Evolutionary conservation across 2,888 invertebrate species (phyloP).

Genomic region (Drosophila dives): DNA sequence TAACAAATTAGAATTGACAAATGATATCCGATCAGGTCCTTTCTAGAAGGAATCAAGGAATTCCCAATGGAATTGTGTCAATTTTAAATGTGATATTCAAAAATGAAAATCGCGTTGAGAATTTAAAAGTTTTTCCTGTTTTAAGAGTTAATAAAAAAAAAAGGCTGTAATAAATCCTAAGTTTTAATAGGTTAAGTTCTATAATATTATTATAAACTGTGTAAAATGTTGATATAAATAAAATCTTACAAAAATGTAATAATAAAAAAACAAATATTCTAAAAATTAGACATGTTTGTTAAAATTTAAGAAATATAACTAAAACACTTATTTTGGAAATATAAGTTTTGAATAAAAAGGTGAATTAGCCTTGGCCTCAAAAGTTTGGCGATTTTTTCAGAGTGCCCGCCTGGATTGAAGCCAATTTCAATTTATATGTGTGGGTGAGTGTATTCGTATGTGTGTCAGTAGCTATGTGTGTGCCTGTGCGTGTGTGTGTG

Average conservation of each 20-base stretch:
- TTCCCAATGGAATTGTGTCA: too few species aligned
- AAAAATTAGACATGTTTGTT: background rate
- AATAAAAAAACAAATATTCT: background rate
- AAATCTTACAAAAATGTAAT: background rate
- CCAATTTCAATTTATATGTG: background rate
- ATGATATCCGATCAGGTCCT: background rate
- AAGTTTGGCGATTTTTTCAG: background rate
- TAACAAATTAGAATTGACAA: too few species aligned
- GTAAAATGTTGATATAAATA: background rate
- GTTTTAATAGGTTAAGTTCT: background rate
- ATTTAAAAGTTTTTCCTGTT: background rate
- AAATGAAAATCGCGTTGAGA: too few species aligned
- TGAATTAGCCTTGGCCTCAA: background rate
- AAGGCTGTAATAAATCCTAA: background rate
- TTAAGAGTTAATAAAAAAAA: background rate
- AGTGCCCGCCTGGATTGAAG: background rate
- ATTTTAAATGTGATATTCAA: too few species aligned
- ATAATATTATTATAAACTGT: background rate
- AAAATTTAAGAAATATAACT: background rate
- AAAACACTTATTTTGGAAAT: background rate
- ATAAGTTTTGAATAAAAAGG: background rate
- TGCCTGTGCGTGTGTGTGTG: background rate
- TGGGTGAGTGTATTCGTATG: background rate
- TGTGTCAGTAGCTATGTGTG: background rate
- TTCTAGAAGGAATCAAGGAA: too few species aligned